phyloP scores from a whole-genome alignment of 2,797 vertebrate genomes.

The Fistularia tabacaria region DNA sequence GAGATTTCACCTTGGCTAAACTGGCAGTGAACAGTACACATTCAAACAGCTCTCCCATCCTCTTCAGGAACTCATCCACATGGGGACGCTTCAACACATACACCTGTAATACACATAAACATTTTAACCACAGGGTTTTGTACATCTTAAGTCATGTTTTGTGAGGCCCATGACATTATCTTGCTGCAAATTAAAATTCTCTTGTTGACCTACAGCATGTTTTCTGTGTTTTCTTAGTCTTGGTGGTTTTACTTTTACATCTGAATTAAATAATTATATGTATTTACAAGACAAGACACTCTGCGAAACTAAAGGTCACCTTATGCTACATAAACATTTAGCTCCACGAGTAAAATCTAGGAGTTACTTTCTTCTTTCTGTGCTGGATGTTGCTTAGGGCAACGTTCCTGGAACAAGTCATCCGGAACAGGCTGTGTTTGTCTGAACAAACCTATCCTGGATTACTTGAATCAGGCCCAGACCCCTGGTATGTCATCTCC shows the following conservation, averaged over 20 bases:
- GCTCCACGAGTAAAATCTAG: not conserved
- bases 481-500: conserved; percentile 28
- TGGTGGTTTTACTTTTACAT: no score
- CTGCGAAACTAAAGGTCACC: no score
- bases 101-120: conserved; percentile 69
- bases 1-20: conserved; percentile 84
- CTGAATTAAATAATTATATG: no score
- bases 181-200: no score
- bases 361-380: conserved; percentile 11
- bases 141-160: no score
- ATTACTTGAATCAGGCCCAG: conserved; percentile 97
- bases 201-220: no score
- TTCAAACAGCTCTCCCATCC: conserved; percentile 92
- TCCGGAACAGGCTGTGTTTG: conserved; percentile 92
- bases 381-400: conserved; percentile 36
- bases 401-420: conserved; percentile 92
- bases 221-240: no score
- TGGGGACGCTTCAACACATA: conserved; percentile 91
- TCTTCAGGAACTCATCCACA: conserved; percentile 89
- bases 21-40: conserved; percentile 93
- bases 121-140: conserved; percentile 1
- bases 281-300: no score
- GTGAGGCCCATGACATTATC: not conserved
- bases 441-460: conserved; percentile 99
- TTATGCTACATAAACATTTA: not conserved